These are phyloP conservation scores for Nanger granti DNA, from an alignment of 2,113 vertebrate genomes.

Conservation along the genomic window DNA sequence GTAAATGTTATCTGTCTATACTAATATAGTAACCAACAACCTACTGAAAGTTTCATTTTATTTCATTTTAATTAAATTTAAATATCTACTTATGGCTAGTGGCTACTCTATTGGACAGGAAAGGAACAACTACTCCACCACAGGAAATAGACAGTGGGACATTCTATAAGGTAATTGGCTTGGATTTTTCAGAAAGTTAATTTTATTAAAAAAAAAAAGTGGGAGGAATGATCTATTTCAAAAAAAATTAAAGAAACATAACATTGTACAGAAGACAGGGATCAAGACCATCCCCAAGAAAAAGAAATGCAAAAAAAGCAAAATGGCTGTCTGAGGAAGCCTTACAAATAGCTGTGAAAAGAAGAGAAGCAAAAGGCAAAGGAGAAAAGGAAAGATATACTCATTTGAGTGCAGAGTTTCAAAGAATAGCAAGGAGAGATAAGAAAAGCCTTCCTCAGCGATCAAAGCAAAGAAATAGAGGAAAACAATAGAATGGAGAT, in stretches of 20 bases:
- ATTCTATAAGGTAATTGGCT: background rate
- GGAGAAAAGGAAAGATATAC: too few relatives aligned
- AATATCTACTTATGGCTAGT: background rate
- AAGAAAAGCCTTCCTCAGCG: too few relatives aligned
- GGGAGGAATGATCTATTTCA: background rate
- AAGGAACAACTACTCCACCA: background rate
- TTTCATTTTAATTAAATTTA: slow-evolving; percentile 1
- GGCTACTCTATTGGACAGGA: background rate
- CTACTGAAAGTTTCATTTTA: background rate
- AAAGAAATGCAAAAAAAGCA: too few relatives aligned
- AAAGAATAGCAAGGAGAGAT: too few relatives aligned
- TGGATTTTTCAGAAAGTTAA: background rate
- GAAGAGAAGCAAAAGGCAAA: too few relatives aligned
- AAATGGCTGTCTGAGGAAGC: too few relatives aligned
- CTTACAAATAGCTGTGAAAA: too few relatives aligned
- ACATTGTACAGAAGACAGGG: background rate
- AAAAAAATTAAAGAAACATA: background rate
- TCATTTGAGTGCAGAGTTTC: too few relatives aligned
- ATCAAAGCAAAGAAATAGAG: too few relatives aligned
- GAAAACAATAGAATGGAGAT: too few relatives aligned
- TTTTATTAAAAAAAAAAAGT: background rate
- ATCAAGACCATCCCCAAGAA: background rate
- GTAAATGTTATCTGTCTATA: background rate
- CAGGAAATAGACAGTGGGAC: background rate
- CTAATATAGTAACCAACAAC: background rate